Base-by-base conservation (phyloP, 1,140 invertebrate genomes). In the Ceratina calcarata region DNA sequence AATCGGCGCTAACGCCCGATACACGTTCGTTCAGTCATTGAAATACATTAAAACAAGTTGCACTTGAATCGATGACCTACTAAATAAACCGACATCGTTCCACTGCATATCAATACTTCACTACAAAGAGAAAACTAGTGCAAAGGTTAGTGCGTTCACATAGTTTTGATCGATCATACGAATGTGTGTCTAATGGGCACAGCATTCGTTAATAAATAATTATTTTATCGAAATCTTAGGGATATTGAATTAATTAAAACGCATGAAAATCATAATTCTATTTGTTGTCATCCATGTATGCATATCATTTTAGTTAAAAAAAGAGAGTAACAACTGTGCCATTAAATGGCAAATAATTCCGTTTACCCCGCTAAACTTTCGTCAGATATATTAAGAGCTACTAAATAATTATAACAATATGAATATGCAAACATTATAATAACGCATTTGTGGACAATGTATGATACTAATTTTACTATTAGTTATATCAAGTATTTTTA, bases 61-160 rank as follows among this genome's bases (percentile, higher is more conserved):
- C 58, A 70, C 20, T 70, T 61, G 45, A 77, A 37, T 77, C 27
- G 18, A 27, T n/a, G 27, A 62, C 49, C 37, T 24, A 24, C 16
- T 32, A 61, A 24, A 53, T 61, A 55, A 69, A 62, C 4, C 53
- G 8, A 64, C 18, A 58, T 53, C 32, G 49, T 71, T 7, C 27
- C 15, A 0, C 18, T 32, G 22, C n/a, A 3, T 37, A 37, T 37
- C 13, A 55, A 55, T 18, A 20, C 16, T 10, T 15, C 55, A 22
- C 22, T 16, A 45, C 13, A 27, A 45, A 49, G 15, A 7, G 70
- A 53, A 78, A 62, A 18, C 12, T 55, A 22, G 27, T 20, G n/a
- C 49, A 70, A 71, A 71, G 58, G 75, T 78, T 60, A 60, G 58
- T 70, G 45, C 3, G 32, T 61, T 77, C 37, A 15, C 10, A 12